A percentile compares a stretch with the other conserved stretches of the same genome.
Conservation (phyloP, 2,888 invertebrate genomes). For the Metacarcinus magister region DNA sequence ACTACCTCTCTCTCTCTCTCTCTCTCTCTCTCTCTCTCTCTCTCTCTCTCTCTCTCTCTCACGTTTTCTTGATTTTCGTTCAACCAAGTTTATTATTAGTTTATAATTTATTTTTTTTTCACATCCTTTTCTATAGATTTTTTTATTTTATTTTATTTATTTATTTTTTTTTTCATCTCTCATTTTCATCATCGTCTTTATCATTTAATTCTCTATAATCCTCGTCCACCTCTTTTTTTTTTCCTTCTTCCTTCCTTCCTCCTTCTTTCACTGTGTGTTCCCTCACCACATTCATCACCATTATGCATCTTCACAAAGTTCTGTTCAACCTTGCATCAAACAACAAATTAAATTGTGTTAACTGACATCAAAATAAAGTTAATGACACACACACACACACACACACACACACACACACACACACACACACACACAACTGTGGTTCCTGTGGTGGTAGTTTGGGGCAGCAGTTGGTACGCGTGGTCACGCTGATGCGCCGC, state of each 20-base stretch:
- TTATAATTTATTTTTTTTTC: no score
- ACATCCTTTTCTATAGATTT: no score
- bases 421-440: slow-evolving; percentile 13
- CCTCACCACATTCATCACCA: neutral
- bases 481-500: no score
- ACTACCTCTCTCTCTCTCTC: slow-evolving; percentile 18
- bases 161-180: neutral
- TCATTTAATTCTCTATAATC: neutral
- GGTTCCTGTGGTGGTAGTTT: no score
- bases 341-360: neutral
- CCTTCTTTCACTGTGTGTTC: neutral
- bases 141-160: no score
- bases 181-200: neutral
- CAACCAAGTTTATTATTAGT: no score
- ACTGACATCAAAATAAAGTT: no score
- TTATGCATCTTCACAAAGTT: neutral
- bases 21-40: neutral
- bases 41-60: neutral
- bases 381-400: slow-evolving; percentile 5
- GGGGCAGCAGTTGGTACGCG: no score
- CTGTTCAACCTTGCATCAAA: neutral
- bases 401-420: slow-evolving; percentile 20
- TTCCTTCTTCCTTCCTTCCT: neutral
- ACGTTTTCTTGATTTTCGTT: no score
- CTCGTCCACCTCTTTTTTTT: neutral